These are phyloP conservation scores for Caenorhabditis sp. DNA, from an alignment of 2,888 invertebrate genomes.

Conservation along the genomic window DNA sequence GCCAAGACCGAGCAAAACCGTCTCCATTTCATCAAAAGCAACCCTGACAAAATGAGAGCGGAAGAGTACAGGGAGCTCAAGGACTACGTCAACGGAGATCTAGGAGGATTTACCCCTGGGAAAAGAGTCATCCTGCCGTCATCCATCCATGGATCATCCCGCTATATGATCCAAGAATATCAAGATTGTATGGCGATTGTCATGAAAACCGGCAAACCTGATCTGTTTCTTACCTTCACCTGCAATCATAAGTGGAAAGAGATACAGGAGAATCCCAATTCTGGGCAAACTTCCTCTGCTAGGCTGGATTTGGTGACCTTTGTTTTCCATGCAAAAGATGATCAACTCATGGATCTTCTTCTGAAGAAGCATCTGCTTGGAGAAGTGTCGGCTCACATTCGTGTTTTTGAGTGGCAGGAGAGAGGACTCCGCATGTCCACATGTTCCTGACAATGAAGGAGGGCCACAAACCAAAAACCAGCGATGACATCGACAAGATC, in stretches of 20 bases:
- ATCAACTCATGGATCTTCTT: constrained; percentile 70
- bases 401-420: constrained; percentile 81
- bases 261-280: constrained; percentile 72
- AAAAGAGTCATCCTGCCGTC: constrained; percentile 77
- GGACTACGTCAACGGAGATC: constrained; percentile 64
- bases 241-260: constrained; percentile 82
- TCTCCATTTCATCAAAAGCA: constrained; percentile 78
- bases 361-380: constrained; percentile 71
- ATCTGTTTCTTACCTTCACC: constrained; percentile 82
- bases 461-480: constrained; percentile 71
- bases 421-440: constrained; percentile 81
- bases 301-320: constrained; percentile 77
- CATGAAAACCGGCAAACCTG: constrained; percentile 72
- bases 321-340: constrained; percentile 78
- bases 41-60: constrained; percentile 80
- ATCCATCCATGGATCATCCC: constrained; percentile 81
- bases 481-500: constrained; percentile 22
- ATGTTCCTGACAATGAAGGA: constrained; percentile 76
- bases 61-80: constrained; percentile 73
- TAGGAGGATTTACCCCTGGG: constrained; percentile 48
- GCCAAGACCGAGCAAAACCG: constrained; percentile 75
- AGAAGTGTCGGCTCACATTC: constrained; percentile 67
- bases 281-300: constrained; percentile 65
- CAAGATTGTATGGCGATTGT: constrained; percentile 77
- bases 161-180: constrained; percentile 77